Percentiles rank a stretch among this genome's conserved stretches.
Evolutionary conservation across 23 tunicate species (phyloP).

Genomic region (Halocynthia aurantium): DNA sequence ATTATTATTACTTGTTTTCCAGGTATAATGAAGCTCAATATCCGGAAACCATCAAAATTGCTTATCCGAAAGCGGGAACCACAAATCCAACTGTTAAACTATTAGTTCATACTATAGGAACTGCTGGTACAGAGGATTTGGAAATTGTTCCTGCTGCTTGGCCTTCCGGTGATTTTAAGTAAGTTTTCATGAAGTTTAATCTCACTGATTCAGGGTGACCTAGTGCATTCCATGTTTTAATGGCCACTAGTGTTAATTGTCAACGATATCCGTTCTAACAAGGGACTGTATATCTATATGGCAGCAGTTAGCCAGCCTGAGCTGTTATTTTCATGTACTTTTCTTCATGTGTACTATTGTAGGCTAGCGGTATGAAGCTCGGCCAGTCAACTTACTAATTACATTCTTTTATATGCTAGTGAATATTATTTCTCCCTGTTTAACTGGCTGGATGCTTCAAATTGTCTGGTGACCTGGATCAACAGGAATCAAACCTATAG

Average conservation of each 20-base stretch:
- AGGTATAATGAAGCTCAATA: conserved; percentile 90
- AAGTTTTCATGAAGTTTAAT: neutral
- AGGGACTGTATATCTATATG: neutral
- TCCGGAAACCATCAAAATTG: conserved; percentile 83
- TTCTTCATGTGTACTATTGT: neutral
- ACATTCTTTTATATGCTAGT: neutral
- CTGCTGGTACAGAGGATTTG: neutral
- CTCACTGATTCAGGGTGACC: neutral
- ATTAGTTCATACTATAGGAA: conserved; percentile 41
- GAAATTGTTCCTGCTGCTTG: neutral
- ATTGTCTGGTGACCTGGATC: conserved; percentile 71
- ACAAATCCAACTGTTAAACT: conserved; percentile 51
- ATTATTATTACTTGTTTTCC: neutral
- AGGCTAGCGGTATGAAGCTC: neutral
- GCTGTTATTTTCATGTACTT: too few species aligned
- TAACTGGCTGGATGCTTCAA: conserved; percentile 45
- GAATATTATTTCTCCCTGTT: conserved; percentile 72
- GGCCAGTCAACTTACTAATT: neutral
- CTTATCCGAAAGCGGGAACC: conserved; percentile 96
- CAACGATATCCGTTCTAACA: too few species aligned
- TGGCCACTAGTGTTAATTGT: too few species aligned
- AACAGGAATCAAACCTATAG: conserved; percentile 65
- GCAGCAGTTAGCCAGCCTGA: neutral
- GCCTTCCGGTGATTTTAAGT: neutral
- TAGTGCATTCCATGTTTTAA: too few species aligned